A percentile compares a stretch with the other conserved stretches of the same genome.
Conservation (phyloP, 2,888 invertebrate genomes). For the Drosophila neonasuta region DNA sequence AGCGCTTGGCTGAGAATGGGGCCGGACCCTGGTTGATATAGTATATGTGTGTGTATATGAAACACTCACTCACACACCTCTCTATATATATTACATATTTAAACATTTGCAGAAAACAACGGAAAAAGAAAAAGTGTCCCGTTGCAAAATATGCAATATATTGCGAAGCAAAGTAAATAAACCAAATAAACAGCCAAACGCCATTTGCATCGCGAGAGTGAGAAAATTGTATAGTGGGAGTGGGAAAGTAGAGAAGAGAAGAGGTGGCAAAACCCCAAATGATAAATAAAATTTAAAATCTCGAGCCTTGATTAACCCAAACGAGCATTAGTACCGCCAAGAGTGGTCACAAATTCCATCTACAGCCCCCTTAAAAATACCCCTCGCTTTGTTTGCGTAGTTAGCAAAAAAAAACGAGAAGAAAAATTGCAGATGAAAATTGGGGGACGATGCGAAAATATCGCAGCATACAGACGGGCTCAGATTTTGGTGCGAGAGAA, state of each 20-base stretch:
- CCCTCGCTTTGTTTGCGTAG: conserved; percentile 32
- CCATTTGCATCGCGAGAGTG: conserved; percentile 35
- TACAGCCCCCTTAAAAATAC: conserved; percentile 4
- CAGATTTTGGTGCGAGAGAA: not conserved
- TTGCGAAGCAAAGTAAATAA: conserved; percentile 50
- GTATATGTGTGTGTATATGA: conserved; percentile 22
- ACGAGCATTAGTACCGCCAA: conserved; percentile 61
- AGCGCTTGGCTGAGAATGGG: conserved; percentile 50
- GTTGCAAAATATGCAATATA: conserved; percentile 66
- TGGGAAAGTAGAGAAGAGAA: not conserved
- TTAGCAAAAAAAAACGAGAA: conserved; percentile 5
- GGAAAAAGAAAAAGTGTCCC: conserved; percentile 63
- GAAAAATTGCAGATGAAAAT: conserved; percentile 4
- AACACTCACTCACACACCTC: conserved; percentile 32
- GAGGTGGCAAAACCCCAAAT: conserved; percentile 43
- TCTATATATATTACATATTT: conserved; percentile 65
- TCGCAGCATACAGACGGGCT: conserved; percentile 22
- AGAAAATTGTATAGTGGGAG: not conserved
- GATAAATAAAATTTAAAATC: conserved; percentile 76
- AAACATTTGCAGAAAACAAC: conserved; percentile 53
- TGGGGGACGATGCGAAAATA: conserved; percentile 12
- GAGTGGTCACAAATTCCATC: conserved; percentile 36
- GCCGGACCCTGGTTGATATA: conserved; percentile 50
- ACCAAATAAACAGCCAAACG: conserved; percentile 59
- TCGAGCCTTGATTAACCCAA: conserved; percentile 70